Evolutionary conservation across 2,888 invertebrate species (phyloP), one percentile per base, ranked within the genome.

Genomic region (Plagodis pulveraria): DNA sequence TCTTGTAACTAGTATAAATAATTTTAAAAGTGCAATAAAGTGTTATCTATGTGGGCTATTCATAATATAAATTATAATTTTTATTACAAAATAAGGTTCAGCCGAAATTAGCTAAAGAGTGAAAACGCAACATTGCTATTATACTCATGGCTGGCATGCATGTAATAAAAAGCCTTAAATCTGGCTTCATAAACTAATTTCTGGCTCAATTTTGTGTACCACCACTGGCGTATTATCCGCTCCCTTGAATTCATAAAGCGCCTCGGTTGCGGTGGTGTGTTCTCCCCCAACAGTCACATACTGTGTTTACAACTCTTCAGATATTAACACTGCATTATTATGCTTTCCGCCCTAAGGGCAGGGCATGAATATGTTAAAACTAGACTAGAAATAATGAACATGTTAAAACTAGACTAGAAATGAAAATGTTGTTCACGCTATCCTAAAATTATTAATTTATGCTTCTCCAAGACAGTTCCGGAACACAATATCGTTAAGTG

Each of bases 251-350:
- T 67, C 61, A 65, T 66, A 63, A 61, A 49, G 51, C 57, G 56
- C 58, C 65, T 64, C 58, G 58, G 55, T 61, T 63, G 69, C 58
- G 69, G 69, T 60, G 58, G 58, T 57, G 58, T 62, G 58, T 56
- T 62, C 64, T 66, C 69, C 74, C 65, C 67, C 67, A 66, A 72
- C 73, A 76, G 73, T 70, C 64, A 55, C 69, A 70, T 70, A 72
- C 71, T 67, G 65, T 70, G 67, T 73, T 72, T 70, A 69, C 50
- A 65, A 64, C 65, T 69, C 72, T 69, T 61, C 57, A 66, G 64
- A 63, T 73, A 76, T 76, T 72, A 76, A 73, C 70, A 69, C 64
- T 58, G 66, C 50, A 55, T 64, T 55, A 50, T 55, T 48, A 53
- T 53, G 63, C 67, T 66, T 65, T 69, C 58, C 53, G 42, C 62